Conservation (phyloP, 2,113 vertebrate genomes). For the Chiloscyllium plagiosum region DNA sequence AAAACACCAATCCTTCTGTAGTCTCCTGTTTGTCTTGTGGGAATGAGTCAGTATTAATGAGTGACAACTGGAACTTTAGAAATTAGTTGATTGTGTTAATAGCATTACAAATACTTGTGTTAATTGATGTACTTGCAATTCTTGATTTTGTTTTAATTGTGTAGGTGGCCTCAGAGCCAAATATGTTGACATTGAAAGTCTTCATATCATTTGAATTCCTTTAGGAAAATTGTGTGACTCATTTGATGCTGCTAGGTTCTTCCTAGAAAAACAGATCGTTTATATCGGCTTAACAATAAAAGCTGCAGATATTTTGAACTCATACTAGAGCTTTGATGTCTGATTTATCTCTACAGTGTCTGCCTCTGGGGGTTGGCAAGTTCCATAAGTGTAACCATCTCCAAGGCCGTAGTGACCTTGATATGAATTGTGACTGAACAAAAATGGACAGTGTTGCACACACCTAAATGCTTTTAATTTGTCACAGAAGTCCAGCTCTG, state of each 20-base stretch:
- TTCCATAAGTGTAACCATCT: neutral
- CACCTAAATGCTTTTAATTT: neutral
- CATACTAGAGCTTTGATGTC: neutral
- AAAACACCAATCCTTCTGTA: neutral
- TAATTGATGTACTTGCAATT: neutral
- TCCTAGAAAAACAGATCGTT: neutral
- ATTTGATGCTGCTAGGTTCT: neutral
- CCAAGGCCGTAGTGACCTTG: neutral
- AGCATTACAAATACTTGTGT: neutral
- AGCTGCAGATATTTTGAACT: neutral
- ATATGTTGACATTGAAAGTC: neutral
- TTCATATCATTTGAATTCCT: neutral
- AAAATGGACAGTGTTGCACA: neutral
- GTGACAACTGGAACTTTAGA: neutral
- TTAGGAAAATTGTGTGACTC: neutral
- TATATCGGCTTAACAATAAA: neutral
- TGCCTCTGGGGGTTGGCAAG: neutral
- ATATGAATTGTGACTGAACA: neutral
- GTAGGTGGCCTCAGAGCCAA: neutral
- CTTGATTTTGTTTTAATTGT: neutral
- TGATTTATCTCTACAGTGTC: neutral
- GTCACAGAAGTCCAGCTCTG: neutral
- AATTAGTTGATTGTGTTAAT: neutral
- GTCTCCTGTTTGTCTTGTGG: neutral
- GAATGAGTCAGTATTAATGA: neutral